Evolutionary conservation across 2,888 invertebrate species (phyloP).

Genomic region (Idaea straminata): DNA sequence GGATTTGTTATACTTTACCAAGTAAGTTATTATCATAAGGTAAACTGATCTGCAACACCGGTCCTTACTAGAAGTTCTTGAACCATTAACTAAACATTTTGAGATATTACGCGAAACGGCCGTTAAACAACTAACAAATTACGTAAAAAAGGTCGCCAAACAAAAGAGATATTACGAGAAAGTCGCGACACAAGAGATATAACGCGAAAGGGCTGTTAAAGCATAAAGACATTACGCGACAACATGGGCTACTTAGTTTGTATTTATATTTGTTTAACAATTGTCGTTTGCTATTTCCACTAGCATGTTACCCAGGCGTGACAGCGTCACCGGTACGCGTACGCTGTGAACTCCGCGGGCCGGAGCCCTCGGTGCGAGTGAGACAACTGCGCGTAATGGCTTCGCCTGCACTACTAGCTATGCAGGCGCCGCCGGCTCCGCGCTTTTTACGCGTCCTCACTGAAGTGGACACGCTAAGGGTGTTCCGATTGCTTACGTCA

Average conservation of each 20-base stretch:
- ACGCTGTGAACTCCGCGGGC: slow-evolving; percentile 93
- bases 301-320: slow-evolving; percentile 50
- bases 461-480: slow-evolving; percentile 94
- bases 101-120: neutral
- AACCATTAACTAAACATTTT: too few species aligned
- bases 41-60: neutral
- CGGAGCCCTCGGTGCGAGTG: slow-evolving; percentile 93
- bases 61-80: too few species aligned
- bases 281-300: neutral
- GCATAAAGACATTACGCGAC: neutral
- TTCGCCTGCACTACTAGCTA: slow-evolving; percentile 39
- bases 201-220: too few species aligned
- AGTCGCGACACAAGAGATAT: too few species aligned
- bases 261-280: neutral
- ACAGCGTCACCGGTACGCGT: slow-evolving; percentile 76
- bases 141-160: too few species aligned
- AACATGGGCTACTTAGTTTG: neutral
- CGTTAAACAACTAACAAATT: too few species aligned
- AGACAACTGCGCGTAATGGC: slow-evolving; percentile 85
- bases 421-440: slow-evolving; percentile 40
- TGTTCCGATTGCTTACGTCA: slow-evolving; percentile 94
- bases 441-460: slow-evolving; percentile 92
- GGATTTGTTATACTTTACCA: slow-evolving; percentile 92
- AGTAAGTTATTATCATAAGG: slow-evolving; percentile 66
- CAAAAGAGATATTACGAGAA: too few species aligned